These are phyloP conservation scores for Tapera naevia DNA, from an alignment of 2,797 vertebrate species.

Conservation along the genomic window DNA sequence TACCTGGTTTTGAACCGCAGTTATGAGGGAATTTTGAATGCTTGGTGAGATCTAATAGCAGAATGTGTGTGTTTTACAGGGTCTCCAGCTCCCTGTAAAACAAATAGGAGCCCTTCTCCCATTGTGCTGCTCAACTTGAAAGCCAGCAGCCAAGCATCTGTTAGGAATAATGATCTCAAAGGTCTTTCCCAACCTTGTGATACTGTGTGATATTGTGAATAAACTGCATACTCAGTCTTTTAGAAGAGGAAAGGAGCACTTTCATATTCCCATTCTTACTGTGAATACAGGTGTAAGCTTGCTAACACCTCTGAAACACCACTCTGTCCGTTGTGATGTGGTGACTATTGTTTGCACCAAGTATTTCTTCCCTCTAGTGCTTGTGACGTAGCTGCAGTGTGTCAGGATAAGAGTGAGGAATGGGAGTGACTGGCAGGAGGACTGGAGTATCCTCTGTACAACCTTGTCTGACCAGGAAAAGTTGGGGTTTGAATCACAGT, in stretches of 20 bases:
- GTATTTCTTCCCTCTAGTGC: not conserved
- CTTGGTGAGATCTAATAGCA: not conserved
- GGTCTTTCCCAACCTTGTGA: no score
- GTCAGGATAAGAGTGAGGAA: not conserved
- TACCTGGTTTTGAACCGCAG: not conserved
- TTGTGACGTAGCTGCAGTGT: not conserved
- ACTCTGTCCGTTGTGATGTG: fast-evolving
- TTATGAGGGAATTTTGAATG: not conserved
- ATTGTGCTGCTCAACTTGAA: not conserved
- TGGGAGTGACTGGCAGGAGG: not conserved
- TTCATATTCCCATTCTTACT: not conserved
- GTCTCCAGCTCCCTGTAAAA: not conserved
- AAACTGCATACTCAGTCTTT: not conserved
- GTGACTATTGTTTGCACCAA: not conserved
- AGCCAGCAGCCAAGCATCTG: no score
- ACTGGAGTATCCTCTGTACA: not conserved
- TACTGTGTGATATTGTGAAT: no score
- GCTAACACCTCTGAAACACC: not conserved
- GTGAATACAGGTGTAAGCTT: not conserved
- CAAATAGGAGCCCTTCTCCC: not conserved
- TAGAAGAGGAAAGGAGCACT: not conserved
- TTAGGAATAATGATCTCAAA: no score
- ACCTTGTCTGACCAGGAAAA: not conserved
- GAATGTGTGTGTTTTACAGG: not conserved
- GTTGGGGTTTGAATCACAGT: not conserved